phyloP scores from a whole-genome alignment of 30 jellyfish, hydroid and myxozoan species.

The Aurelia aurita complex sp. Pacific region DNA sequence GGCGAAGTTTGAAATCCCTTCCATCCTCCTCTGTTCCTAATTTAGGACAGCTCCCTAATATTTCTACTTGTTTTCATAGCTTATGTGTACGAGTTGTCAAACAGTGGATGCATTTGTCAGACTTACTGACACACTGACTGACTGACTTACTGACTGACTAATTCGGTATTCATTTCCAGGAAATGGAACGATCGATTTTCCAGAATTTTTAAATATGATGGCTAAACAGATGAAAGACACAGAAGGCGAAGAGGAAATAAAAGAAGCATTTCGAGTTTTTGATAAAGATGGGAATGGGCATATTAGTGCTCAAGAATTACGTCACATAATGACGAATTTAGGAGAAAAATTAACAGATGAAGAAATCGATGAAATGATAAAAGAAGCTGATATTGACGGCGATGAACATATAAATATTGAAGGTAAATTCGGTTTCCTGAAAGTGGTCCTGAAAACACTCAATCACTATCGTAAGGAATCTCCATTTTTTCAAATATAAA shows the following conservation, averaged over 20 bases:
- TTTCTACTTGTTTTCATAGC: too few species aligned
- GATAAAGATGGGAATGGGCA: slow-evolving; percentile 88
- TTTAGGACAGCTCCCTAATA: too few species aligned
- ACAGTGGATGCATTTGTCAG: neutral
- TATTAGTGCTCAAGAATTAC: slow-evolving; percentile 82
- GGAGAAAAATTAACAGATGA: slow-evolving; percentile 89
- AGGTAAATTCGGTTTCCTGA: slow-evolving; percentile 31
- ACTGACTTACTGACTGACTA: neutral
- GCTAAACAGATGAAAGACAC: slow-evolving; percentile 85
- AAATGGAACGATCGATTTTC: slow-evolving; percentile 96
- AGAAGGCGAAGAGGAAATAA: slow-evolving; percentile 93
- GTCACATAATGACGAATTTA: slow-evolving; percentile 85
- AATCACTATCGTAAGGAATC: too few species aligned
- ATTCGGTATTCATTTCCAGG: slow-evolving; percentile 11
- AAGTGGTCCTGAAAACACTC: neutral
- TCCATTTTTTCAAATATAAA: too few species aligned
- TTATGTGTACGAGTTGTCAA: neutral
- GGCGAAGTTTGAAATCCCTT: too few species aligned
- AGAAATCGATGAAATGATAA: slow-evolving; percentile 84
- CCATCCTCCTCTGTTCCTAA: too few species aligned
- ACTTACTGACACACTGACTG: neutral
- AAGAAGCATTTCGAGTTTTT: slow-evolving; percentile 86
- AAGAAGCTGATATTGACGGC: slow-evolving; percentile 90
- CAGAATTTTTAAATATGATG: slow-evolving; percentile 96
- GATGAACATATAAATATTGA: slow-evolving; percentile 84